Evolutionary conservation across 1,140 invertebrate species (phyloP), one percentile per base, ranked within the genome.

Genomic region (Diabrotica virgifera): DNA sequence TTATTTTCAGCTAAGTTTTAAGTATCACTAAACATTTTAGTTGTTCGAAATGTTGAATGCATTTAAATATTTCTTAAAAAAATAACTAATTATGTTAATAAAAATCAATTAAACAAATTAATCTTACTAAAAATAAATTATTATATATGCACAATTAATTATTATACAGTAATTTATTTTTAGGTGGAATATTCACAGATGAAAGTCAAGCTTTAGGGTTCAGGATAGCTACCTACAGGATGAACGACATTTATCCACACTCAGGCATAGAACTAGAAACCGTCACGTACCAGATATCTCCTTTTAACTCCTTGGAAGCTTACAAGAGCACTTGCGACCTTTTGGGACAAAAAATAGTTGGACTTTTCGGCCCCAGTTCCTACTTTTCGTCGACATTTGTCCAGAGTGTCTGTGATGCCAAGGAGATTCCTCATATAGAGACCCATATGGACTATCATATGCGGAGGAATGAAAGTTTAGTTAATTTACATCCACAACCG

Each of bases 361-460:
- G 85, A 5, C 83, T 97, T 55, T 91, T 97, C 77, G 95, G 94
- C 11, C 94, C 94, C 5, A 86, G 87, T 51, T 85, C 86, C 12
- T 81, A 80, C 65, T 70, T 80, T 14, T 84, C 88, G 0, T 83
- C 91, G 0, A 80, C 83, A 38, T 89, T 94, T 75, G 87, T 96
- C 11, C 90, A 95, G 78, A 92, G 90, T 8, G 89, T 96, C 40
- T 94, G 93, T 71, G 93, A 96, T 77, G 85, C 85, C 24, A 86
- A 94, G 73, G 93, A 96, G 81, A 86, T 97, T 52, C 94, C 95
- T 0, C 93, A 95, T 73, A 83, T 97, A 59, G 85, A 91, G 71
- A 86, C 86, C 0, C 85, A 89, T 62, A 90, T 85, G 82, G 88
- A 89, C 80, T 79, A 85, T 40, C 73, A 78, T 77, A 74, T 85